Conservation (phyloP, 2,113 vertebrate species). For the Pandion haliaetus region DNA sequence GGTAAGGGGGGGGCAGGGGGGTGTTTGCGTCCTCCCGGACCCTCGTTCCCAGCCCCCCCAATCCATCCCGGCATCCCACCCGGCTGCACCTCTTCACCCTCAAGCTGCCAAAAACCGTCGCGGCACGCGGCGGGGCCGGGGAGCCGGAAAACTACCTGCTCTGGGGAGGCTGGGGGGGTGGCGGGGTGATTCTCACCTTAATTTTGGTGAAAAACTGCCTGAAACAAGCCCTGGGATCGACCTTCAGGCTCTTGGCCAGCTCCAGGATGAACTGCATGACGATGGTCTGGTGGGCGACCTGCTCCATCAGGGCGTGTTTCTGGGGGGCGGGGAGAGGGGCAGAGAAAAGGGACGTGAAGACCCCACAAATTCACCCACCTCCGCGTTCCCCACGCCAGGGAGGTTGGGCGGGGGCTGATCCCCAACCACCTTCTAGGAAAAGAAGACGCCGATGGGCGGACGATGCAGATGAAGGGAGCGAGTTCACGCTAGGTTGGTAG, state of each 20-base stretch:
- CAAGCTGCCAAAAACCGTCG: background rate
- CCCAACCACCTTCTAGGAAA: background rate
- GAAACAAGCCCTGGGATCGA: constrained; percentile 92
- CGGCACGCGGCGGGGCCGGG: background rate
- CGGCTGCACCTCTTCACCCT: background rate
- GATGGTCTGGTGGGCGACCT: constrained; percentile 96
- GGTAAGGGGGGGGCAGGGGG: background rate
- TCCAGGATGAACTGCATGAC: constrained; percentile 97
- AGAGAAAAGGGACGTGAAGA: accelerated
- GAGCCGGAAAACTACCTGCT: background rate
- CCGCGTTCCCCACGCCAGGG: accelerated
- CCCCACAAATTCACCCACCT: background rate
- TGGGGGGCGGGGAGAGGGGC: constrained; percentile 24
- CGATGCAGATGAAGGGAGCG: background rate
- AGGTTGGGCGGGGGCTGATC: no score
- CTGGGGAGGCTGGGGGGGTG: accelerated
- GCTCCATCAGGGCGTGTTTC: constrained; percentile 93
- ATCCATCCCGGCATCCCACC: background rate
- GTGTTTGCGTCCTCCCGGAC: no score
- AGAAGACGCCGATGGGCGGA: no score
- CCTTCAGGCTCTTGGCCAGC: constrained; percentile 91
- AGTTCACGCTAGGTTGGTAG: no score
- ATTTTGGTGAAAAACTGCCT: constrained; percentile 94
- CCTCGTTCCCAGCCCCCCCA: background rate
- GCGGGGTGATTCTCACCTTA: constrained; percentile 70